Evolutionary conservation across 1,140 invertebrate genomes (phyloP), one percentile per base, ranked within the genome.

Genomic region (Euwallacea similis): DNA sequence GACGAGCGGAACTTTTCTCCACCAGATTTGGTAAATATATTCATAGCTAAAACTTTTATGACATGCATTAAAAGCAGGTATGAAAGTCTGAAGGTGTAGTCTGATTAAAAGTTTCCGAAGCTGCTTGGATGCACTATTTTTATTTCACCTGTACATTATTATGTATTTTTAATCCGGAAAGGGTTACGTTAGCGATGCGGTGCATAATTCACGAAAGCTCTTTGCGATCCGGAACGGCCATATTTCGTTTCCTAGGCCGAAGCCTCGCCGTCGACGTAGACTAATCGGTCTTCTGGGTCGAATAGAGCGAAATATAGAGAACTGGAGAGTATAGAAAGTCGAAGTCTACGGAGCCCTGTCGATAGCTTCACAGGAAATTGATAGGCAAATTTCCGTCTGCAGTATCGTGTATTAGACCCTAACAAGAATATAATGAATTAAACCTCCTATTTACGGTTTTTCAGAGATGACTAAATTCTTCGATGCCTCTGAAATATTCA

Each of bases 341-440:
- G 55, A 66, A 54, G 44, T 53, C 66, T 10, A 43, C 41, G 66
- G 53, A 62, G 15, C 8, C 58, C 62, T 53, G 47, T 69, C 58
- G 59, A 69, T 69, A 69, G 67, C 58, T 69, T 13, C 10, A 42
- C 56, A 42, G 43, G 13, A 69, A 62, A 69, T 62, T 69, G 67
- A 69, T 69, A 69, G 67, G 67, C 41, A 62, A 69, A 69, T 69
- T 69, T 69, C 67, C 67, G 59, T 47, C 21, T 50, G 59, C 43
- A 58, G 66, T 13, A 42, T 56, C 42, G 41, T 50, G 56, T 58
- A 47, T 11, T 44, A 61, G 46, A 69, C 11, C 33, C 64, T 66
- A 66, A 69, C 67, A 62, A 62, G 67, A 69, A 62, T 43, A 69
- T 69, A 69, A 69, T 54, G 13, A 62, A 69, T 69, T 69, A 53